Conservation (phyloP, 2,888 invertebrate species). For the Drosophila fungiperda region DNA sequence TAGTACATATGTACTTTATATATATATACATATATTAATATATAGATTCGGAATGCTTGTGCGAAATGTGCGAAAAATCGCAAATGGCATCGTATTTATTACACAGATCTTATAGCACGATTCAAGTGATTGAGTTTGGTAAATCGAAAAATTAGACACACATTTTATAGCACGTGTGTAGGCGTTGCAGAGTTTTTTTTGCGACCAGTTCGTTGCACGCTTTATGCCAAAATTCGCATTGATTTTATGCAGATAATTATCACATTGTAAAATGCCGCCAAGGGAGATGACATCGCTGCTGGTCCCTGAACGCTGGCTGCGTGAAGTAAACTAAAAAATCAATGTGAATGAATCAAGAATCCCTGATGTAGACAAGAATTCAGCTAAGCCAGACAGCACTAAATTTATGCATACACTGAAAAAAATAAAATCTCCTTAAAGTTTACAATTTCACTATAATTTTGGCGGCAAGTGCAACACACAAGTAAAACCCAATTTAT, state of each 20-base stretch:
- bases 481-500: not conserved
- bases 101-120: slow-evolving; percentile 41
- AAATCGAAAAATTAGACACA: slow-evolving; percentile 51
- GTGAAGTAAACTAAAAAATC: slow-evolving; percentile 5
- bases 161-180: slow-evolving; percentile 57
- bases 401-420: not conserved
- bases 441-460: not conserved
- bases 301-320: slow-evolving; percentile 45
- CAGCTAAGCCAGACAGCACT: slow-evolving; percentile 24
- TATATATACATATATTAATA: not conserved
- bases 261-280: slow-evolving; percentile 42
- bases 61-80: slow-evolving; percentile 39
- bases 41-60: slow-evolving; percentile 9
- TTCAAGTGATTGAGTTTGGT: slow-evolving; percentile 60
- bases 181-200: slow-evolving; percentile 41
- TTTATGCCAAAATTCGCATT: slow-evolving; percentile 15
- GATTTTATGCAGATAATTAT: slow-evolving; percentile 40
- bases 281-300: slow-evolving; percentile 21
- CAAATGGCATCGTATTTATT: not conserved
- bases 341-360: slow-evolving; percentile 41
- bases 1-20: slow-evolving; percentile 21
- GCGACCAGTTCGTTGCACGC: slow-evolving; percentile 12
- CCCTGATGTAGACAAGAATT: slow-evolving; percentile 4
- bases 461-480: too few relatives aligned
- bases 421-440: not conserved